A percentile compares a stretch with the other conserved stretches of the same genome.
Evolutionary conservation across 2,113 vertebrate species (phyloP).

Genomic region (Oenanthe melanoleuca): DNA sequence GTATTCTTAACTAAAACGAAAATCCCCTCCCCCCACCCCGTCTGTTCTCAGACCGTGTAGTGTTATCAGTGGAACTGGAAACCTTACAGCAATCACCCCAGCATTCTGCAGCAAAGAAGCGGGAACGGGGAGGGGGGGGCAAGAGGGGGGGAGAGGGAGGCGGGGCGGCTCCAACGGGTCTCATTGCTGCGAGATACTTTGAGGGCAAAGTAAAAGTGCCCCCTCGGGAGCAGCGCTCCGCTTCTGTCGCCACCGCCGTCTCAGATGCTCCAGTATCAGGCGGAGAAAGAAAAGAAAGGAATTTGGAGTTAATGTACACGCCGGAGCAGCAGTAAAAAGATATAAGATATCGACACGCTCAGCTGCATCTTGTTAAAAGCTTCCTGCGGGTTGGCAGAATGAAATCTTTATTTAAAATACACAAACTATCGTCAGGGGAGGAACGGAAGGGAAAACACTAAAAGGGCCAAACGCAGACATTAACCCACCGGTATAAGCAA

Average conservation of each 20-base stretch:
- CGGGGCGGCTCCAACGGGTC: not conserved
- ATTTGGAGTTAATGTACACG: conserved; percentile 69
- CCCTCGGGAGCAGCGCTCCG: conserved; percentile 27
- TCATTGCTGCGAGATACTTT: conserved; percentile 36
- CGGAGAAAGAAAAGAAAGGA: conserved; percentile 53
- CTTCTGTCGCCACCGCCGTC: not conserved
- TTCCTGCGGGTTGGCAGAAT: conserved; percentile 82
- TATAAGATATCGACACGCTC: conserved; percentile 72
- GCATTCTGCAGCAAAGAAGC: not conserved
- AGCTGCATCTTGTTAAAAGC: conserved; percentile 83
- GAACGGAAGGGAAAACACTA: conserved; percentile 63
- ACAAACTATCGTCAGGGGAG: conserved; percentile 78
- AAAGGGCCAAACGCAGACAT: conserved; percentile 70
- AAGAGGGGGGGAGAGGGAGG: too few relatives aligned
- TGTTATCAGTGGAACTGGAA: not conserved
- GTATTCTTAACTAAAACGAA: not conserved
- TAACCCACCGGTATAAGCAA: conserved; percentile 57
- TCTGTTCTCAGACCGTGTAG: not conserved
- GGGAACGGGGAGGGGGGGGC: not conserved
- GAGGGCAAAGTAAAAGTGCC: conserved; percentile 44
- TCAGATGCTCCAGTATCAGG: conserved; percentile 45
- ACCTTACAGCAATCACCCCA: not conserved
- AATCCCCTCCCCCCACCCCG: not conserved
- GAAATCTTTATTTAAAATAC: conserved; percentile 85
- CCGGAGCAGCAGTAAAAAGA: conserved; percentile 72